phyloP scores from a whole-genome alignment of 2,797 vertebrate species.

The Amphiprion clarkii region DNA sequence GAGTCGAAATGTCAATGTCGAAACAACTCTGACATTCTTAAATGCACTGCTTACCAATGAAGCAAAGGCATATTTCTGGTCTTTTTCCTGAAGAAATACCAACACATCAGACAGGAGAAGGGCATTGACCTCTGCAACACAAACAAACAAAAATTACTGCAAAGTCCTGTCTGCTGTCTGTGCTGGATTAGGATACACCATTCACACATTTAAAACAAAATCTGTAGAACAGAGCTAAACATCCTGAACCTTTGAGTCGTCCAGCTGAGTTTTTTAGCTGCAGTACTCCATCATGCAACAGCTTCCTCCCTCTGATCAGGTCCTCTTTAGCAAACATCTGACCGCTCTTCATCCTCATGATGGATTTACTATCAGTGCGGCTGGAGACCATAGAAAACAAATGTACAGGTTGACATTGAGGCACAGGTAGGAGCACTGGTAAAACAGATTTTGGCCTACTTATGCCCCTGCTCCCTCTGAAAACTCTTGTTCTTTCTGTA shows the following conservation, averaged over 20 bases:
- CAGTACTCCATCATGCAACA: constrained; percentile 92
- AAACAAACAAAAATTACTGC: not conserved
- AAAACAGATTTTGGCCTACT: too few relatives aligned
- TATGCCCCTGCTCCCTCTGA: too few relatives aligned
- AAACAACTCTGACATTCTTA: too few relatives aligned
- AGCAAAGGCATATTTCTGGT: constrained; percentile 96
- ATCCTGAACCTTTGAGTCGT: constrained; percentile 89
- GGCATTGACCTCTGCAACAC: constrained; percentile 91
- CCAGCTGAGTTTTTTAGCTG: constrained; percentile 90
- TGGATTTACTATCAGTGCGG: constrained; percentile 94
- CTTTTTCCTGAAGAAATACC: constrained; percentile 97
- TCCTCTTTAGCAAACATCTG: constrained; percentile 97
- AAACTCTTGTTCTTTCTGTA: too few relatives aligned
- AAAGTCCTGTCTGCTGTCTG: too few relatives aligned
- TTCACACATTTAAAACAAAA: too few relatives aligned
- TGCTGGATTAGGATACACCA: too few relatives aligned
- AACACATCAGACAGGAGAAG: constrained; percentile 94
- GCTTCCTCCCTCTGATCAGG: constrained; percentile 88
- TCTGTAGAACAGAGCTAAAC: not conserved
- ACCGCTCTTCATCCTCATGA: constrained; percentile 96
- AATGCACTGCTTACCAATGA: constrained; percentile 89
- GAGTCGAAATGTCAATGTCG: too few relatives aligned
- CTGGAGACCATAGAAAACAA: constrained; percentile 76
- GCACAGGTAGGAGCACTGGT: too few relatives aligned
- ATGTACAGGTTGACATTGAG: too few relatives aligned